A percentile compares a stretch with the other conserved stretches of the same genome.
phyloP scores from a whole-genome alignment of 2,888 invertebrate genomes.

The Embidobia sp. region DNA sequence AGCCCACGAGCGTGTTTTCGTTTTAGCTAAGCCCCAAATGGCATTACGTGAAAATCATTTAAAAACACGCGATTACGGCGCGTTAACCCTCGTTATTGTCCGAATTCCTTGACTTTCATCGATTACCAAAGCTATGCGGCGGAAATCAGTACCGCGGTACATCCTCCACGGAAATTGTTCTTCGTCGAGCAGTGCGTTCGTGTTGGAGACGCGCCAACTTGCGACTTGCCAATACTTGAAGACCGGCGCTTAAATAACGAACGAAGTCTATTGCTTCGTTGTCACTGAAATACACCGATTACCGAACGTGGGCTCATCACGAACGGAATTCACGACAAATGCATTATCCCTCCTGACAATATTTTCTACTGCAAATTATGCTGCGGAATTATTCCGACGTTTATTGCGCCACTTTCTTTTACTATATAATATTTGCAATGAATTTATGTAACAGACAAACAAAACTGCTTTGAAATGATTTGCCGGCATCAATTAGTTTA shows the following conservation, averaged over 20 bases:
- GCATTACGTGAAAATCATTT: slow-evolving; percentile 9
- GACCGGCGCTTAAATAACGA: slow-evolving; percentile 49
- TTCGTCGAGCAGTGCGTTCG: slow-evolving; percentile 35
- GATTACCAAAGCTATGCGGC: slow-evolving; percentile 52
- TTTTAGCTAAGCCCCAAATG: too few relatives aligned
- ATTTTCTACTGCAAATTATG: not conserved
- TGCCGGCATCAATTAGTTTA: too few relatives aligned
- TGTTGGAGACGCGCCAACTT: slow-evolving; percentile 57
- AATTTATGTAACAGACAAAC: too few relatives aligned
- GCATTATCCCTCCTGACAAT: slow-evolving; percentile 25
- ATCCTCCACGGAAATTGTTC: slow-evolving; percentile 59
- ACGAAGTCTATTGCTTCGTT: slow-evolving; percentile 52
- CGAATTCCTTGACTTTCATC: slow-evolving; percentile 40
- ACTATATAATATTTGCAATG: too few relatives aligned
- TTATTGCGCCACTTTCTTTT: not conserved
- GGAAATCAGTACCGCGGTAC: slow-evolving; percentile 51
- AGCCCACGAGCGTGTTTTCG: too few relatives aligned
- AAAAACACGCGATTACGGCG: slow-evolving; percentile 18
- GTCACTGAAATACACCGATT: slow-evolving; percentile 49
- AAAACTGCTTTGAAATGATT: too few relatives aligned
- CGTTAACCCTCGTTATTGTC: slow-evolving; percentile 48
- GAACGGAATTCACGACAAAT: slow-evolving; percentile 38
- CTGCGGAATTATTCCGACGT: slow-evolving; percentile 3
- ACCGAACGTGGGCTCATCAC: slow-evolving; percentile 34
- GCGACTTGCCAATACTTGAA: slow-evolving; percentile 53